These are phyloP conservation scores for Amphipyra tragopoginis DNA, from an alignment of 2,888 invertebrate species.

Conservation along the genomic window DNA sequence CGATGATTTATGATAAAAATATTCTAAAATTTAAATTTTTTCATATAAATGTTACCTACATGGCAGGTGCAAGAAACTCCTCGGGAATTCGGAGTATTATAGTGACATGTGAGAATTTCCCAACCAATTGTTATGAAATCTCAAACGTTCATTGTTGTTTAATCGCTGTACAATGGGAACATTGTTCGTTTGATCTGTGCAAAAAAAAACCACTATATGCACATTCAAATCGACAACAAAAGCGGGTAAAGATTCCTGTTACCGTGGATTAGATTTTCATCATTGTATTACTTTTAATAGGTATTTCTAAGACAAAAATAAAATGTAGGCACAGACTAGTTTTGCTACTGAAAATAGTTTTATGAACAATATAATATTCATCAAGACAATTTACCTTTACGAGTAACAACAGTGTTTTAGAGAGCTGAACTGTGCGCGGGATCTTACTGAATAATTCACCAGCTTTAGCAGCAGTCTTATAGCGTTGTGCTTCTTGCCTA, in stretches of 20 bases:
- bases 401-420: conserved; percentile 14
- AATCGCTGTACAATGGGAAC: conserved; percentile 77
- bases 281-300: conserved; percentile 1
- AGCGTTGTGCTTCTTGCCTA: conserved; percentile 4
- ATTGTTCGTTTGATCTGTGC: conserved; percentile 74
- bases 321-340: background rate
- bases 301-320: background rate
- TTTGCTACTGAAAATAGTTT: conserved; percentile 4
- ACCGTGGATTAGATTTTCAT: conserved; percentile 22
- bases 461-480: conserved; percentile 10
- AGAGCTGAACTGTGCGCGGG: conserved; percentile 10
- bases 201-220: conserved; percentile 60
- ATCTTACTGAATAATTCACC: conserved; percentile 28
- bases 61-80: conserved; percentile 69
- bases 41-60: conserved; percentile 29
- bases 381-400: conserved; percentile 23
- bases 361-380: conserved; percentile 18
- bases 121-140: conserved; percentile 83
- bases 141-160: conserved; percentile 79
- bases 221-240: conserved; percentile 44
- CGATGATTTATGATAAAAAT: too few relatives aligned
- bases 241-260: conserved; percentile 28
- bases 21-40: conserved; percentile 22
- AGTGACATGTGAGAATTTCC: conserved; percentile 81
- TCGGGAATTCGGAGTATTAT: conserved; percentile 59